phyloP scores from a whole-genome alignment of 2,113 vertebrate species.

The Ginglymostoma cirratum region DNA sequence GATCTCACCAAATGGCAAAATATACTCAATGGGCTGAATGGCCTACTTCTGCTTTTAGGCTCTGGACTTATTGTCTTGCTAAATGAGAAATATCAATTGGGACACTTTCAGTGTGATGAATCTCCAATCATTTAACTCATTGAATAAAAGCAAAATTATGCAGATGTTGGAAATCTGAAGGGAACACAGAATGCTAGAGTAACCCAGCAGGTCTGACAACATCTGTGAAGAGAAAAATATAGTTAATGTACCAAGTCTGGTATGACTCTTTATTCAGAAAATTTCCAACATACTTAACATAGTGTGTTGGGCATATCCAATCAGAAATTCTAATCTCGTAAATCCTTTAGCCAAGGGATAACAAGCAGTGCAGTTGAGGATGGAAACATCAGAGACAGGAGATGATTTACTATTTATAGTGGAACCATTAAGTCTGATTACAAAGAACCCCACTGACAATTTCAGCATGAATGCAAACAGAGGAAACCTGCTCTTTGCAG shows the following conservation, averaged over 20 bases:
- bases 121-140: neutral
- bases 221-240: too few species aligned
- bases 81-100: neutral
- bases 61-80: neutral
- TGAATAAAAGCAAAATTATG: too few species aligned
- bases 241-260: too few species aligned
- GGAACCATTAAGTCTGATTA: neutral
- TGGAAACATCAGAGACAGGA: neutral
- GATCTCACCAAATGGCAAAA: too few species aligned
- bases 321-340: neutral
- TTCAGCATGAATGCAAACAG: neutral
- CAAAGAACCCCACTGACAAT: neutral
- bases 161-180: too few species aligned
- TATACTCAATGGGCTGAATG: too few species aligned
- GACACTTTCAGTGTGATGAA: neutral
- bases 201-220: too few species aligned
- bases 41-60: too few species aligned
- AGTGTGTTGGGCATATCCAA: neutral
- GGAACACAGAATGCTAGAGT: too few species aligned
- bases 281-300: neutral
- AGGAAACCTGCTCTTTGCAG: neutral
- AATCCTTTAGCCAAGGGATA: neutral
- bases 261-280: too few species aligned
- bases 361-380: neutral
- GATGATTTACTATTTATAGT: neutral